These are phyloP conservation scores for Drosophila merina DNA, from an alignment of 2,888 invertebrate genomes.

Conservation along the genomic window DNA sequence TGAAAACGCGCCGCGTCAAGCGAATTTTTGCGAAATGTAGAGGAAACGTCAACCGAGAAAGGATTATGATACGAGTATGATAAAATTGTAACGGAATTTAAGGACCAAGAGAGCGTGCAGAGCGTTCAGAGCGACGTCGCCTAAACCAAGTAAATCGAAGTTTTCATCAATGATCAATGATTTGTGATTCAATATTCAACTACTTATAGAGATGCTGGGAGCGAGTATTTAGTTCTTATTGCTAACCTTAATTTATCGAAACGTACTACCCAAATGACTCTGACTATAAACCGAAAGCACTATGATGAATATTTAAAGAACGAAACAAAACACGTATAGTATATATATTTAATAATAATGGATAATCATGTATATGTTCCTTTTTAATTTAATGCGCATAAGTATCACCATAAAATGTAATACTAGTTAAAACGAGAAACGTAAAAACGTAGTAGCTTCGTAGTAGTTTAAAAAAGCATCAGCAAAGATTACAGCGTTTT, in stretches of 20 bases:
- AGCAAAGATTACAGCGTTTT: constrained; percentile 39
- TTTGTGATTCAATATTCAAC: constrained; percentile 81
- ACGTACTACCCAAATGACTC: constrained; percentile 71
- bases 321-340: constrained; percentile 34
- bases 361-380: constrained; percentile 80
- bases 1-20: constrained; percentile 59
- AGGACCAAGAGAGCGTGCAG: constrained; percentile 81
- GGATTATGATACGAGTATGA: constrained; percentile 41
- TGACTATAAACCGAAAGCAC: constrained; percentile 71
- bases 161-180: constrained; percentile 84
- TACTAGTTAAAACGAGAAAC: constrained; percentile 51
- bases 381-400: constrained; percentile 77
- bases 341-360: constrained; percentile 59
- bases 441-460: constrained; percentile 67
- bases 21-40: constrained; percentile 57
- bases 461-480: constrained; percentile 61
- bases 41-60: constrained; percentile 25
- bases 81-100: constrained; percentile 78
- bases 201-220: constrained; percentile 57
- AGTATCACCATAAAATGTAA: constrained; percentile 56
- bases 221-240: constrained; percentile 63
- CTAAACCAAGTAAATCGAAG: constrained; percentile 75
- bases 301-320: constrained; percentile 62
- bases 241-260: constrained; percentile 65
- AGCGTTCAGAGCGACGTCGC: constrained; percentile 82